Evolutionary conservation across 2,888 invertebrate species (phyloP).

Genomic region (Druceiella hillmani): DNA sequence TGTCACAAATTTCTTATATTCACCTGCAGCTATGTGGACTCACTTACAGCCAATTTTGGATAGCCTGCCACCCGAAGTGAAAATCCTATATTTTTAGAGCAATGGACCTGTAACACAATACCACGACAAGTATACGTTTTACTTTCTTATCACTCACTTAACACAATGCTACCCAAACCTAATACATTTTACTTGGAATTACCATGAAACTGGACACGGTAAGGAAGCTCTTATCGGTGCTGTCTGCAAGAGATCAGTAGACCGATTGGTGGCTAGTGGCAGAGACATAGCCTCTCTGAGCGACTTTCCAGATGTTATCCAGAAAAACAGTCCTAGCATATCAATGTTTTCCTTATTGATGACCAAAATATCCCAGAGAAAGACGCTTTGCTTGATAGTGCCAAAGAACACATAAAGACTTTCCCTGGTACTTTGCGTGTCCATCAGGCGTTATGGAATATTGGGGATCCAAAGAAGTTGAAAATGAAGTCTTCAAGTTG

Average conservation of each 20-base stretch:
- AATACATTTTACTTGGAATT: conserved; percentile 10
- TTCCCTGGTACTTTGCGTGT: too few relatives aligned
- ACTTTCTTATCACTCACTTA: conserved; percentile 6
- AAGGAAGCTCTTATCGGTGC: conserved; percentile 15
- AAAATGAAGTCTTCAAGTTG: too few relatives aligned
- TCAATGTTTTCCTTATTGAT: conserved; percentile 4
- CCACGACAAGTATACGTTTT: conserved; percentile 9
- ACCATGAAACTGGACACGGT: conserved; percentile 11
- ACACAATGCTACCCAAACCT: conserved; percentile 10
- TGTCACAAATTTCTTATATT: conserved; percentile 2
- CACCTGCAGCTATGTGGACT: conserved; percentile 1
- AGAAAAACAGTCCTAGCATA: too few relatives aligned
- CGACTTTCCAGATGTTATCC: too few relatives aligned
- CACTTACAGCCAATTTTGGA: too few relatives aligned
- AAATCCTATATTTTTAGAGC: too few relatives aligned
- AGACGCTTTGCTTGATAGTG: too few relatives aligned
- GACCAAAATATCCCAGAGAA: too few relatives aligned
- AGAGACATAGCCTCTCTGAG: too few relatives aligned
- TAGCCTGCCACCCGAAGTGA: too few relatives aligned
- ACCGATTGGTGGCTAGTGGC: conserved; percentile 10
- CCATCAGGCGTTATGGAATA: conserved; percentile 1
- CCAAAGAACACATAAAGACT: too few relatives aligned
- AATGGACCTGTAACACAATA: conserved; percentile 9
- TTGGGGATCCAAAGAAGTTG: too few relatives aligned
- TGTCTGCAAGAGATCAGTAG: conserved; percentile 10